Conservation (phyloP, 2,888 invertebrate genomes). For the Exocentrus adspersus region DNA sequence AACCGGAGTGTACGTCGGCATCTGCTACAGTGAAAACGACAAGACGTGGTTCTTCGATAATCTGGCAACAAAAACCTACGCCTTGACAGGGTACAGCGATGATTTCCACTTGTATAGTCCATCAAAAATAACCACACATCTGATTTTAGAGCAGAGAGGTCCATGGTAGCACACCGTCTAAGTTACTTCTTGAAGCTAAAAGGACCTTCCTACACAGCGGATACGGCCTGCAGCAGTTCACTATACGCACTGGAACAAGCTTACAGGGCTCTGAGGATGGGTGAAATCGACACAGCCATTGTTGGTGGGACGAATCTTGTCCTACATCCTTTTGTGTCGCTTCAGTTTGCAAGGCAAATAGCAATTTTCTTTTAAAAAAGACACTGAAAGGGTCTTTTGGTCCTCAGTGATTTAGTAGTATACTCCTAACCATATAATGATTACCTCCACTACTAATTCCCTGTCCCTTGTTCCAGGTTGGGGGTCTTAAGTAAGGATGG, state of each 20-base stretch:
- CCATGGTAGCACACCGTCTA: slow-evolving; percentile 92
- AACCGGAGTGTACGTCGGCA: slow-evolving; percentile 83
- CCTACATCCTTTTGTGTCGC: slow-evolving; percentile 85
- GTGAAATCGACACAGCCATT: slow-evolving; percentile 87
- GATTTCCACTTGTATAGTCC: neutral
- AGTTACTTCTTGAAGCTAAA: slow-evolving; percentile 89
- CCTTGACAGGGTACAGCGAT: slow-evolving; percentile 5
- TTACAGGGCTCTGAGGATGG: slow-evolving; percentile 77
- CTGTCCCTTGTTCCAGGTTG: slow-evolving; percentile 60
- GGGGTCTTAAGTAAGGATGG: slow-evolving; percentile 87
- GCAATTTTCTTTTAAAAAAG: neutral
- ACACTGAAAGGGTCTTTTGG: no score
- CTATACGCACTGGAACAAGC: slow-evolving; percentile 87
- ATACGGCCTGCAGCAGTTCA: slow-evolving; percentile 95
- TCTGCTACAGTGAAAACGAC: slow-evolving; percentile 80
- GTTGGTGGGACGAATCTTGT: slow-evolving; percentile 88
- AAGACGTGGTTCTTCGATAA: slow-evolving; percentile 8
- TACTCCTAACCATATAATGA: no score
- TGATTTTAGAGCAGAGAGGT: slow-evolving; percentile 72
- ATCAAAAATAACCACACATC: neutral
- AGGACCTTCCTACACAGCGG: slow-evolving; percentile 88
- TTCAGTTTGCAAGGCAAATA: slow-evolving; percentile 80
- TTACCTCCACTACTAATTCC: no score
- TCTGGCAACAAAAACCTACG: neutral
- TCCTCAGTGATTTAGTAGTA: no score